Conservation (phyloP, 64 coral and sea anemone species). For the Exaiptasia diaphana region DNA sequence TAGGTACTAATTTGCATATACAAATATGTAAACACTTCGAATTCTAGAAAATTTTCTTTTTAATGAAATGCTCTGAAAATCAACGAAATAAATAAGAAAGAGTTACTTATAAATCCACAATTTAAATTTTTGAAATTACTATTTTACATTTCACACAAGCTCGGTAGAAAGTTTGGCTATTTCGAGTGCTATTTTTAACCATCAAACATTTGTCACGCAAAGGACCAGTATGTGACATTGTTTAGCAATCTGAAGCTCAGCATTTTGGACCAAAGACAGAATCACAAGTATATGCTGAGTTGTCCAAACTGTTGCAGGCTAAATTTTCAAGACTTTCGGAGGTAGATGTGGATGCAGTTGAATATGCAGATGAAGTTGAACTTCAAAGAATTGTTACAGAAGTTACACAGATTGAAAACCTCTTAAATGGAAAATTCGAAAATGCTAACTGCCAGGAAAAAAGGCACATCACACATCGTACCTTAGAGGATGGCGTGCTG, state of each 20-base stretch:
- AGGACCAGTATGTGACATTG: too few species aligned
- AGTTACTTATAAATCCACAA: too few species aligned
- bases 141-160: too few species aligned
- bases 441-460: neutral
- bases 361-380: neutral
- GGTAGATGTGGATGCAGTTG: neutral
- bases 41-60: too few species aligned
- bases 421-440: conserved; percentile 40
- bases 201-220: too few species aligned
- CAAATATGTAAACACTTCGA: too few species aligned
- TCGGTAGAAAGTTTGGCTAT: too few species aligned
- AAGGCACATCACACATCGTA: conserved; percentile 11
- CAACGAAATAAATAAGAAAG: too few species aligned
- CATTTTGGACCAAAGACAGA: neutral
- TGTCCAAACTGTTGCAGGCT: neutral
- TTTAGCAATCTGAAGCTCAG: neutral
- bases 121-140: too few species aligned
- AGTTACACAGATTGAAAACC: neutral
- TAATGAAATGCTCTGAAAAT: too few species aligned
- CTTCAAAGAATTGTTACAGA: neutral
- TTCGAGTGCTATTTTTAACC: too few species aligned
- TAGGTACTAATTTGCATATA: too few species aligned
- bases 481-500: conserved; percentile 42
- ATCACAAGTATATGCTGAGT: neutral
- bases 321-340: neutral